Evolutionary conservation across 2,113 vertebrate species (phyloP).

Genomic region (Ammospiza caudacuta): DNA sequence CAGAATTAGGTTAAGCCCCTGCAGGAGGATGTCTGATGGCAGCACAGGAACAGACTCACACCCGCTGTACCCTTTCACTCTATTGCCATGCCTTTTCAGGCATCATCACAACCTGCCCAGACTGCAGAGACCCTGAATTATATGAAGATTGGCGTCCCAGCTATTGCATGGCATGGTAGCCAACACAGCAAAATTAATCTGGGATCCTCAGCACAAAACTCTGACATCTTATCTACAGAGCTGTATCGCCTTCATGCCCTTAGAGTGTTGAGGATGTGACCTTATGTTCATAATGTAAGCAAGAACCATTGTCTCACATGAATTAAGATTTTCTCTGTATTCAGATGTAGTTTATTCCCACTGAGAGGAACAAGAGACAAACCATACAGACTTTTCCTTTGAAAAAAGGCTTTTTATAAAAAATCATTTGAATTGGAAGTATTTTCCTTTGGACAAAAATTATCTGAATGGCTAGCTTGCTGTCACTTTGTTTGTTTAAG

Average conservation of each 20-base stretch:
- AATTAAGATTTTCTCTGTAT: conserved; percentile 11
- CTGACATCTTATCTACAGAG: background rate
- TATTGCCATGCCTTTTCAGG: background rate
- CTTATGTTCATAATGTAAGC: background rate
- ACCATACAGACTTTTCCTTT: background rate
- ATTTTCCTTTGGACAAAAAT: background rate
- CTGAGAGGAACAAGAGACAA: conserved; percentile 20
- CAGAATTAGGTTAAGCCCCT: conserved; percentile 21
- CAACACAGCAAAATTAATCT: background rate
- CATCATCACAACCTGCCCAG: background rate
- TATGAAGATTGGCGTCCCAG: background rate
- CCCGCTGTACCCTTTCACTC: background rate
- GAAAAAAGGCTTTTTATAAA: conserved; percentile 2
- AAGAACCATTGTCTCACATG: conserved; percentile 3
- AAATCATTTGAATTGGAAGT: background rate
- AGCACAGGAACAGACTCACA: background rate
- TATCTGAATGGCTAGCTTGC: background rate
- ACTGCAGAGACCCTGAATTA: background rate
- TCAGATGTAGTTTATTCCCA: conserved; percentile 24
- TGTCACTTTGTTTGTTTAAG: background rate
- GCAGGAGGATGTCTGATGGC: background rate
- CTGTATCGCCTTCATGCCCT: background rate
- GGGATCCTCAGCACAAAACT: background rate
- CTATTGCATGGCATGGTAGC: background rate
- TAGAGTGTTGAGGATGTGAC: background rate